Conservation (phyloP, 2,888 invertebrate species). For the Aspidiotus destructor region DNA sequence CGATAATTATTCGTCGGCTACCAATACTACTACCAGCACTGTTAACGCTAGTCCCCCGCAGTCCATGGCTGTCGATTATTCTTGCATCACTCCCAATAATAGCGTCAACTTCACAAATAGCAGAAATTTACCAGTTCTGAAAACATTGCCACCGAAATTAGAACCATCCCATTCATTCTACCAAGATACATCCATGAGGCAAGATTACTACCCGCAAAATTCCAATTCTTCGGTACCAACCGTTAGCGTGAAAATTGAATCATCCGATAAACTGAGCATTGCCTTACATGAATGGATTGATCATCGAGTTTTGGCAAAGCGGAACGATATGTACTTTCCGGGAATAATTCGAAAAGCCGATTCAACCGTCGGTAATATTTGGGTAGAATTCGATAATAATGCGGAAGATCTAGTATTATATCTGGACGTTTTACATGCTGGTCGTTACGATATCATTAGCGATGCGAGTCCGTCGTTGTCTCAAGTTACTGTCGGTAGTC, state of each 20-base stretch:
- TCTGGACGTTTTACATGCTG: slow-evolving; percentile 62
- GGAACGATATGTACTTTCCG: slow-evolving; percentile 70
- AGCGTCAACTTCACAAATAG: neutral
- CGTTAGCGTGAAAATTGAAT: slow-evolving; percentile 7
- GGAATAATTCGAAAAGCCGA: slow-evolving; percentile 73
- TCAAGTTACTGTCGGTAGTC: slow-evolving; percentile 49
- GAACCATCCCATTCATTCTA: slow-evolving; percentile 3
- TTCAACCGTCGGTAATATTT: slow-evolving; percentile 50
- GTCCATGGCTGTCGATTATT: slow-evolving; percentile 52
- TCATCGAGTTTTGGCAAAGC: slow-evolving; percentile 81
- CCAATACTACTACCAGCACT: too few species aligned
- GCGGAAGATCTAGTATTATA: slow-evolving; percentile 52
- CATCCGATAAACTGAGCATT: slow-evolving; percentile 45
- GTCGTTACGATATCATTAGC: slow-evolving; percentile 78
- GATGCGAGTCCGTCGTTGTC: slow-evolving; percentile 82
- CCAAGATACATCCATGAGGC: neutral
- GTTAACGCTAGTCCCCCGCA: slow-evolving; percentile 46
- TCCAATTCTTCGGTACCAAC: slow-evolving; percentile 9
- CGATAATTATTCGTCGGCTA: slow-evolving; percentile 12
- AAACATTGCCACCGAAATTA: slow-evolving; percentile 5
- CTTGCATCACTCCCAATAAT: slow-evolving; percentile 40
- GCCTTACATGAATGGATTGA: slow-evolving; percentile 90
- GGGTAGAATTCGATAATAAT: slow-evolving; percentile 71
- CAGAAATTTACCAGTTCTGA: neutral
- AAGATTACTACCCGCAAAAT: slow-evolving; percentile 15